Conservation (phyloP, 2,797 vertebrate species). For the Tinamus major region DNA sequence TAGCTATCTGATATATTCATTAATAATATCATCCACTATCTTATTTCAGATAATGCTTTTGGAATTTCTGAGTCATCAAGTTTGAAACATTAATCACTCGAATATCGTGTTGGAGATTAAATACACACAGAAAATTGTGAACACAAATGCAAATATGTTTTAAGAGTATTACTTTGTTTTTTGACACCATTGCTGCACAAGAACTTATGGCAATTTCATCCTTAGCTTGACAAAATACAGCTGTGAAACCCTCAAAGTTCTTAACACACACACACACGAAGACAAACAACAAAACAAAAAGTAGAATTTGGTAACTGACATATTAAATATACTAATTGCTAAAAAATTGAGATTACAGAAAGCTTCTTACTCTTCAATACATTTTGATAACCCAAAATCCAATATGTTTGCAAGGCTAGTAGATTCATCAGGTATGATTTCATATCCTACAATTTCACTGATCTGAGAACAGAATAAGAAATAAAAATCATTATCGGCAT, state of each 20-base stretch:
- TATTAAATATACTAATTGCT: not conserved
- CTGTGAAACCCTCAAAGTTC: not conserved
- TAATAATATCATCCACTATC: not conserved
- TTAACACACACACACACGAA: not conserved
- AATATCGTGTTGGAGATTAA: not conserved
- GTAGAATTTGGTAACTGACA: not conserved
- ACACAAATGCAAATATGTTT: not conserved
- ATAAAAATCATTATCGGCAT: not conserved
- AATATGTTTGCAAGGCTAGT: conserved; percentile 87
- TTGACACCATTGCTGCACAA: not conserved
- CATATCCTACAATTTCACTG: conserved; percentile 83
- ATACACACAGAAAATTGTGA: not conserved
- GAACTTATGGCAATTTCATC: not conserved
- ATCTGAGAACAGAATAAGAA: conserved; percentile 82
- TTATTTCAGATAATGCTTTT: not conserved
- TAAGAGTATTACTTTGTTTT: not conserved
- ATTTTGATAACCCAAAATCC: conserved; percentile 85
- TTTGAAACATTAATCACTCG: not conserved
- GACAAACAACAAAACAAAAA: not conserved
- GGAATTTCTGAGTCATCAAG: not conserved
- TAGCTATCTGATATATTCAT: not conserved
- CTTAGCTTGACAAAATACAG: not conserved
- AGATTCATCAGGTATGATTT: conserved; percentile 81
- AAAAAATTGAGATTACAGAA: not conserved
- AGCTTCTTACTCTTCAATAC: conserved; percentile 84